phyloP scores from a whole-genome alignment of 2,113 vertebrate species.

The Mobula birostris region DNA sequence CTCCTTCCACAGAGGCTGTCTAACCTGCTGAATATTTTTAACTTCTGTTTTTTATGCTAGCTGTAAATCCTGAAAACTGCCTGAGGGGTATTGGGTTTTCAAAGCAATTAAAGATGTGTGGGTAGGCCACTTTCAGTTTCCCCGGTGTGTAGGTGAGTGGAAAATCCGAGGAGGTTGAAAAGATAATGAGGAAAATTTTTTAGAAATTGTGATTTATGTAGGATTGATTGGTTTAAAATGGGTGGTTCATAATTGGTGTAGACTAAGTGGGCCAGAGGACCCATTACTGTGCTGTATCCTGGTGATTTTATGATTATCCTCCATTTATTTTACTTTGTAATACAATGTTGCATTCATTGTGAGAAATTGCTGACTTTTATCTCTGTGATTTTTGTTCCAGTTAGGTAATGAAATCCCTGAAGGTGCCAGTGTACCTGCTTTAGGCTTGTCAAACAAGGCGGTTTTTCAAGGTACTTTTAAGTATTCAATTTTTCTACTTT shows the following conservation, averaged over 20 bases:
- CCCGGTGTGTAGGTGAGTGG: no score
- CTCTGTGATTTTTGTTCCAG: conserved; percentile 48
- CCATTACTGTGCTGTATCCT: no score
- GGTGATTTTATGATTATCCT: no score
- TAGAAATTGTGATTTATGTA: no score
- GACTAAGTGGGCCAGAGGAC: no score
- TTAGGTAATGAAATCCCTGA: conserved; percentile 69
- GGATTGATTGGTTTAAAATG: no score
- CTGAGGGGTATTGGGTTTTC: neutral
- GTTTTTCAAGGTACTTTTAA: conserved; percentile 76
- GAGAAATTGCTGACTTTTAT: neutral
- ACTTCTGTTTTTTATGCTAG: neutral
- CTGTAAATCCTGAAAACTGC: neutral
- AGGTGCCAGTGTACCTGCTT: conserved; percentile 87
- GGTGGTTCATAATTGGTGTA: no score
- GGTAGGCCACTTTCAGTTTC: no score
- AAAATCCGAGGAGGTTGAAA: no score
- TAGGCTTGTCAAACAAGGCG: conserved; percentile 97
- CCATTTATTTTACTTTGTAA: neutral
- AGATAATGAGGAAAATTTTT: no score
- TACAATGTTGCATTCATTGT: neutral
- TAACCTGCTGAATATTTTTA: no score
- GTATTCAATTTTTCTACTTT: neutral
- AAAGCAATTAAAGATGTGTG: neutral
- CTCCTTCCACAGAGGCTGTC: no score